Base-by-base conservation (phyloP, 2,888 invertebrate species). In the Caenorhabditis sp. region DNA sequence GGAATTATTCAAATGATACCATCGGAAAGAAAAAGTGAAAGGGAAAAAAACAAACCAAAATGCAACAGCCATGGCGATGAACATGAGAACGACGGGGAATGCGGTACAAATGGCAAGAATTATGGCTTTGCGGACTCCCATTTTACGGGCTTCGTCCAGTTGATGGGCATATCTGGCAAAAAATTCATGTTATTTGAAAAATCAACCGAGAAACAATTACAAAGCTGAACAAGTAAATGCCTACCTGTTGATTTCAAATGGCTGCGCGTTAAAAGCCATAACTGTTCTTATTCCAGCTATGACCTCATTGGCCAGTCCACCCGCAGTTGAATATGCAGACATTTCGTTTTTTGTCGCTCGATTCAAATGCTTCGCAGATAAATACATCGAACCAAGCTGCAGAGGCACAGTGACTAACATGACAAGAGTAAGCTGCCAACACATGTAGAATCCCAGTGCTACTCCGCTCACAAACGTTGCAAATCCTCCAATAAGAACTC, bases 321-420 rank as follows among this genome's bases (percentile, higher is more conserved):
- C 92, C 6, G 92, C 92, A 15, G 81, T 79, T 15, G 90, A 87
- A 79, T 92, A 92, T 5, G 90, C 90, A 28, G 87, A 82, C 87
- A 90, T 93, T 83, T 93, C 93, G 79, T 92, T 87, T 20, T 92
- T 92, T 3, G 93, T 92, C 24, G 93, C 92, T 15, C 91, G 89
- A 6, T 93, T 90, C 50, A 93, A 91, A 69, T 93, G 72, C 93
- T 92, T 91, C 74, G 92, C 92, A 22, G 92, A 90, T 65, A 91
- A 89, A 18, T 90, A 90, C 85, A 93, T 89, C 74, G 92, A 90
- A 4, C 81, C 84, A 18, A 88, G 70, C 24, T 90, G 82, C 1
- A 94, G 74, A 9, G 90, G 90, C 8, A 86, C 85, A 3, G 92
- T 82, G 0, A 92, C 90, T 69, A 90, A 22, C 87, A 89, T 88